Percentiles rank a stretch among this genome's conserved stretches.
These are phyloP conservation scores for Balearica regulorum DNA, from an alignment of 2,797 vertebrate species.

Conservation along the genomic window DNA sequence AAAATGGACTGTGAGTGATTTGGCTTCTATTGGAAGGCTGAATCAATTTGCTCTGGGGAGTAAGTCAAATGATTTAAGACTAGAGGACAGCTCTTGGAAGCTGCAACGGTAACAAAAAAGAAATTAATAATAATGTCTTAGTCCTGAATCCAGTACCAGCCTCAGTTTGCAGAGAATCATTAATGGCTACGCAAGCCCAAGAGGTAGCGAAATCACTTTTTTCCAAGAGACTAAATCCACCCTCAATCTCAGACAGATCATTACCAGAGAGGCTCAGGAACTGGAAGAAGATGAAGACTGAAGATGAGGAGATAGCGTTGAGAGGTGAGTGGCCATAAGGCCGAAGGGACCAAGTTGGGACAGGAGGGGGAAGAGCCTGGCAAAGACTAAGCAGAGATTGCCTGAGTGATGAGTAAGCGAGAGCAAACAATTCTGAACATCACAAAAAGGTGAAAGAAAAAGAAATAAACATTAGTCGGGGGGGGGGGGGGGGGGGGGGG, in stretches of 20 bases:
- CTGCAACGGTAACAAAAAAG: neutral
- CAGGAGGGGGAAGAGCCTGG: neutral
- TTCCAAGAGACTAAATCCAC: neutral
- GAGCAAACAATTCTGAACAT: neutral
- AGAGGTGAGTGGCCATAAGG: neutral
- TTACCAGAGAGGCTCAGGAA: neutral
- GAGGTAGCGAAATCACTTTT: neutral
- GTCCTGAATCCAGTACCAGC: neutral
- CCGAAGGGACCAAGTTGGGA: neutral
- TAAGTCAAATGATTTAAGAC: neutral
- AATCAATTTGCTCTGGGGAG: neutral
- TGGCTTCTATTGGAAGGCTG: neutral
- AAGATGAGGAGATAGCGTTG: neutral
- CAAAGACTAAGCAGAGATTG: neutral
- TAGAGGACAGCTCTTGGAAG: neutral
- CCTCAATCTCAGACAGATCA: neutral
- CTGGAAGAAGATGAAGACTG: neutral
- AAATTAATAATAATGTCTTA: neutral
- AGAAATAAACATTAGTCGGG: no score
- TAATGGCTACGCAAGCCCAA: no score
- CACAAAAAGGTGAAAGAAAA: neutral
- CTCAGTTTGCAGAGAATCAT: neutral
- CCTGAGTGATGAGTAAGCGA: accelerated
- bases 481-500: accelerated
- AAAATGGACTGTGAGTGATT: neutral